Percentiles rank a stretch among this genome's conserved stretches.
Evolutionary conservation across 2,888 invertebrate genomes (phyloP).

Genomic region (Yponomeuta evonymella): DNA sequence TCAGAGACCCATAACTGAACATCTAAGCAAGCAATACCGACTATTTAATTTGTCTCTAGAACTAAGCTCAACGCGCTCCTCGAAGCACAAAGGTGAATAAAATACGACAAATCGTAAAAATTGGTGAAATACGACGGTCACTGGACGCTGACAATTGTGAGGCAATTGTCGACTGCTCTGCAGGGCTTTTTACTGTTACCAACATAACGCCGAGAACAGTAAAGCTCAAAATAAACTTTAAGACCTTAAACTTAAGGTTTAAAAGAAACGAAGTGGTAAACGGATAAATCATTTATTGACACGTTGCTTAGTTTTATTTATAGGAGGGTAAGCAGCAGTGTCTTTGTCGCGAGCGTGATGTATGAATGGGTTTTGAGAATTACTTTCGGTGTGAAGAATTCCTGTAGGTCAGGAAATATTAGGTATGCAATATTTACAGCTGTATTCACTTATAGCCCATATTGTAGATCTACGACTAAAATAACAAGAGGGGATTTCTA

Average conservation of each 20-base stretch:
- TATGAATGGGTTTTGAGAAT: conserved; percentile 61
- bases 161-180: conserved; percentile 51
- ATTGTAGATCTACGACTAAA: no score
- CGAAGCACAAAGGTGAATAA: conserved; percentile 37
- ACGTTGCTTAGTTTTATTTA: conserved; percentile 26
- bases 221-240: background rate
- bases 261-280: background rate
- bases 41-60: conserved; percentile 1
- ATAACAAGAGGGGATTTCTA: no score
- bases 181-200: conserved; percentile 36
- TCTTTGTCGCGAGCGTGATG: conserved; percentile 50
- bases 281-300: conserved; percentile 30
- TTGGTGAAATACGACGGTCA: conserved; percentile 51
- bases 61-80: background rate
- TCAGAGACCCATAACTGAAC: no score
- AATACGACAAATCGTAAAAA: conserved; percentile 60
- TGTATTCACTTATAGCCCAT: background rate
- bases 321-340: conserved; percentile 41
- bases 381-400: conserved; percentile 23
- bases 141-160: conserved; percentile 48
- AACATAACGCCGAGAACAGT: conserved; percentile 17
- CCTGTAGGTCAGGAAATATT: background rate
- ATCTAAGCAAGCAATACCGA: background rate
- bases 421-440: background rate
- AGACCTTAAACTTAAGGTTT: background rate